A percentile compares a stretch with the other conserved stretches of the same genome.
Conservation (phyloP, 1,140 invertebrate genomes). For the Drosophila bifasciata region DNA sequence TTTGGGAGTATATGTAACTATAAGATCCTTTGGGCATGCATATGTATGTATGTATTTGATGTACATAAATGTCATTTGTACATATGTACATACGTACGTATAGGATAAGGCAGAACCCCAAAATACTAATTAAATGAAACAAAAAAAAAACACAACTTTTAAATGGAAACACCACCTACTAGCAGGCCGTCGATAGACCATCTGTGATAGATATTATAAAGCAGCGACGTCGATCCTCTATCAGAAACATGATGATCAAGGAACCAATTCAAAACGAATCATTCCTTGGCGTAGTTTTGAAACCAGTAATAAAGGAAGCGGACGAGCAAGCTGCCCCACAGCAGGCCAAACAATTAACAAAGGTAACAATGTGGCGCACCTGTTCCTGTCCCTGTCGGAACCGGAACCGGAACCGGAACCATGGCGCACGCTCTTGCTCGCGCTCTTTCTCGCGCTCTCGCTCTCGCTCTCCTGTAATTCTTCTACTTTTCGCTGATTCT, state of each 20-base stretch:
- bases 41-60: neutral
- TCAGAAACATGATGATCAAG: conserved; percentile 71
- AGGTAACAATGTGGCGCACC: conserved; percentile 59
- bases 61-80: neutral
- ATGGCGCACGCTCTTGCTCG: too few relatives aligned
- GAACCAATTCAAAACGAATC: conserved; percentile 80
- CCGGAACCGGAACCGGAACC: too few relatives aligned
- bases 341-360: conserved; percentile 84
- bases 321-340: conserved; percentile 84
- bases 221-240: conserved; percentile 75
- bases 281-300: conserved; percentile 87
- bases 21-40: neutral
- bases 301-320: conserved; percentile 86
- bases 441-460: too few relatives aligned
- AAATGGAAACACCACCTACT: conserved; percentile 1
- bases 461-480: conserved; percentile 1
- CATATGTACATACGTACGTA: neutral
- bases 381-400: neutral
- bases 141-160: conserved; percentile 12
- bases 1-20: neutral
- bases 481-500: neutral
- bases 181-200: conserved; percentile 55
- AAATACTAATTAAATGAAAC: conserved; percentile 10
- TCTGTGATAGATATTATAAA: conserved; percentile 71
- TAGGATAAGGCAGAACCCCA: neutral